Evolutionary conservation across 1,140 invertebrate species (phyloP), one percentile per base, ranked within the genome.

Genomic region (Drosophila nigromelanica): DNA sequence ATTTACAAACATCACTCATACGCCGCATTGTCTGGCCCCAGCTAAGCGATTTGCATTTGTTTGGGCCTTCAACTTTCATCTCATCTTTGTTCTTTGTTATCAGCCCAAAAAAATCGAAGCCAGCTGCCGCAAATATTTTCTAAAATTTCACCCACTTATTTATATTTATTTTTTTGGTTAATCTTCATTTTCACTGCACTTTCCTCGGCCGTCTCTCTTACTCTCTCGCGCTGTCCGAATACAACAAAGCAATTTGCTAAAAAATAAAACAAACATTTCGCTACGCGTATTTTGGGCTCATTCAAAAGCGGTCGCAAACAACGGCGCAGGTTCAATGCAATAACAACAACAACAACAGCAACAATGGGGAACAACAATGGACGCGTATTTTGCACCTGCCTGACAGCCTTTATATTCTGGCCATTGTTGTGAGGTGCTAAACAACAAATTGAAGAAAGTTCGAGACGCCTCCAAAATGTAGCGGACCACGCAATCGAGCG

Each of bases 251-350:
- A 89, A 82, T 89, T 87, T 89, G 82, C 82, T 87, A 79, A 87
- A 76, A 81, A 87, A 89, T 89, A 87, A 85, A 87, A 82, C 69
- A 82, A 87, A 87, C 76, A 89, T 89, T 89, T 87, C 58, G 82
- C 78, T 85, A 85, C 81, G 81, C 81, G 78, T 55, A 71, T 78
- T 80, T 80, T 50, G 40, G 78, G 69, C 76, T 89, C 68, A 89
- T 76, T 87, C 61, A 76, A 73, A 59, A 63, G 67, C 68, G 64
- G 27, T 43, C 15, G 42, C 50, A 21, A 35, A 10, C 40, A 62
- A 15, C 27, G 37, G 64, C 51, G 37, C 35, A 40, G 66, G 52
- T 40, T 68, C 42, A 63, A 72, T 72, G 56, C 71, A 68, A 55
- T 62, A 62, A 42, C 12, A 52, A 37, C 35, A 42, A 52, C 8